These are phyloP conservation scores for Pristis pectinata DNA, from an alignment of 2,797 vertebrate species.

Conservation along the genomic window DNA sequence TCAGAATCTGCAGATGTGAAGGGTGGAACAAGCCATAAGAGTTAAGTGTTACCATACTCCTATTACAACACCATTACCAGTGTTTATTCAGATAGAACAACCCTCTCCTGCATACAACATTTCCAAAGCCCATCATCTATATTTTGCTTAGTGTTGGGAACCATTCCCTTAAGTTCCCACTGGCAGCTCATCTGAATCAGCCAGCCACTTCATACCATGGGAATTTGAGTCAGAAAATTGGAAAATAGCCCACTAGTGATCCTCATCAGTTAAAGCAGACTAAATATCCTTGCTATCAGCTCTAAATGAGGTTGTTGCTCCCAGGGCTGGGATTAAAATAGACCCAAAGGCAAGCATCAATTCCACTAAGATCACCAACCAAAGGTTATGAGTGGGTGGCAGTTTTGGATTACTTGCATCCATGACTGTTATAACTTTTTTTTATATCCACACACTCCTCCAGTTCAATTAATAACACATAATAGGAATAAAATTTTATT, in stretches of 20 bases:
- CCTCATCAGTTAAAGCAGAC: not conserved
- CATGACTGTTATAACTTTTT: not conserved
- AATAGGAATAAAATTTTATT: not conserved
- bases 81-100: not conserved
- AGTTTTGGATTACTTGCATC: not conserved
- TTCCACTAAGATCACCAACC: not conserved
- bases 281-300: not conserved
- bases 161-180: not conserved
- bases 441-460: not conserved
- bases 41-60: not conserved
- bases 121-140: not conserved
- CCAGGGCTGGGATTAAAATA: not conserved
- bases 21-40: not conserved
- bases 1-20: not conserved
- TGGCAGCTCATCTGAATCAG: not conserved
- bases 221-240: not conserved
- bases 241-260: not conserved
- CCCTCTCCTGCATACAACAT: not conserved
- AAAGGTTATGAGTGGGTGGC: not conserved
- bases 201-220: not conserved
- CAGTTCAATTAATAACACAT: slow-evolving; percentile 4
- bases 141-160: not conserved
- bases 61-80: not conserved
- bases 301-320: not conserved
- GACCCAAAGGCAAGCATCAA: not conserved